Percentiles rank a stretch among this genome's conserved stretches.
These are phyloP conservation scores for Oreochromis spilurus DNA, from an alignment of 2,113 vertebrate genomes.

Conservation along the genomic window DNA sequence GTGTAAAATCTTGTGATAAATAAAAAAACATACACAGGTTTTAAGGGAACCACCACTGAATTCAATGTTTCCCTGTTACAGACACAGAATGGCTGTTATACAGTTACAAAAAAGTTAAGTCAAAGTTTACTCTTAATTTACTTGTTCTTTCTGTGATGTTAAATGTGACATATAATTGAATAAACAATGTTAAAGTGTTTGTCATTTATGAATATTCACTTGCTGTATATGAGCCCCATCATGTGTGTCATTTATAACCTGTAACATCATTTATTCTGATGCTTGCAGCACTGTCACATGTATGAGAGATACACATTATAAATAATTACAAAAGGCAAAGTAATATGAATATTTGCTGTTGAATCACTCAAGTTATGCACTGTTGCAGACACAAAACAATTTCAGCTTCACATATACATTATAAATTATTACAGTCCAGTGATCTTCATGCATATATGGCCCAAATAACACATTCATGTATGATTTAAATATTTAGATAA, in stretches of 20 bases:
- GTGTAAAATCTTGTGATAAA: fast-evolving
- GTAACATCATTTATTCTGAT: background rate
- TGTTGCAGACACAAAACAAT: too few species aligned
- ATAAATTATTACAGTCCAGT: background rate
- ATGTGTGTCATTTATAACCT: background rate
- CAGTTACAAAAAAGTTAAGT: background rate
- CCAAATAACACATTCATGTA: too few species aligned
- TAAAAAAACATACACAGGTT: background rate
- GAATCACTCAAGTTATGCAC: too few species aligned
- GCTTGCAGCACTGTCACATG: background rate
- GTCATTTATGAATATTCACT: background rate
- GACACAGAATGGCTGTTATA: background rate
- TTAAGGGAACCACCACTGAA: background rate
- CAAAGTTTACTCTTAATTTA: background rate
- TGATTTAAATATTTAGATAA: background rate
- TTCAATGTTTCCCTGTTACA: background rate
- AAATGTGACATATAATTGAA: background rate
- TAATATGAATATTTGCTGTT: too few species aligned
- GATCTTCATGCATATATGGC: background rate
- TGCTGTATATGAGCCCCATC: too few species aligned
- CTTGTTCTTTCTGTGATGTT: background rate
- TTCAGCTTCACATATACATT: background rate
- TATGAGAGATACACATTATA: background rate
- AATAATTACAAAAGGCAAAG: background rate
- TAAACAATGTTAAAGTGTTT: background rate